Percentiles rank a stretch among this genome's conserved stretches.
Conservation (phyloP, 2,797 vertebrate species). For the Cebuella pygmaea region DNA sequence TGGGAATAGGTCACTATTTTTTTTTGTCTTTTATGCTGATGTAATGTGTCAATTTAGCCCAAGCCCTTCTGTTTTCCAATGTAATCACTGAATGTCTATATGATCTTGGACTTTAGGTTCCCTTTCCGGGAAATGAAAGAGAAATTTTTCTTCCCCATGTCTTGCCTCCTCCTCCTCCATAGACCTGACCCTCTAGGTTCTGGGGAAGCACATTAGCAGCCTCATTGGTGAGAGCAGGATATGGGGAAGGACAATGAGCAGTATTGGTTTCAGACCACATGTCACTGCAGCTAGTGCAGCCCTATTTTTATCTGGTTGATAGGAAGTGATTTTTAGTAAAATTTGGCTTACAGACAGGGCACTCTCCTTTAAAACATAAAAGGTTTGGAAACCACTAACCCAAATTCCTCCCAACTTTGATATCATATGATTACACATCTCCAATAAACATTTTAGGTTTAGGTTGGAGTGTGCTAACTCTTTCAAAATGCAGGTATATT, state of each 20-base stretch:
- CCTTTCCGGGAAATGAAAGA: not conserved
- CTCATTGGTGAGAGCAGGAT: not conserved
- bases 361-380: not conserved
- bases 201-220: not conserved
- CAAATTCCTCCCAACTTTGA: not conserved
- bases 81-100: not conserved
- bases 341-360: not conserved
- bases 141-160: not conserved
- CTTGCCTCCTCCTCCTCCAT: not conserved
- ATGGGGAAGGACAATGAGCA: accelerated
- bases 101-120: not conserved
- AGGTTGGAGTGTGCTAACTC: not conserved
- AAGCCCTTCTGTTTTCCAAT: not conserved
- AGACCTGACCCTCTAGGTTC: not conserved
- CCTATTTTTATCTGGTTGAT: not conserved
- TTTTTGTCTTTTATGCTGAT: not conserved
- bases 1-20: not conserved
- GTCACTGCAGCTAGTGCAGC: accelerated
- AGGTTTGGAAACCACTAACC: not conserved
- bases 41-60: not conserved
- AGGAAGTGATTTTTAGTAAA: not conserved
- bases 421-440: not conserved
- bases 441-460: not conserved
- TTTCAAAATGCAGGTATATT: not conserved
- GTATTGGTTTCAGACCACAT: not conserved